Percentiles rank a stretch among this genome's conserved stretches.
Evolutionary conservation across 2,888 invertebrate species (phyloP).

Genomic region (Oligia strigilis): DNA sequence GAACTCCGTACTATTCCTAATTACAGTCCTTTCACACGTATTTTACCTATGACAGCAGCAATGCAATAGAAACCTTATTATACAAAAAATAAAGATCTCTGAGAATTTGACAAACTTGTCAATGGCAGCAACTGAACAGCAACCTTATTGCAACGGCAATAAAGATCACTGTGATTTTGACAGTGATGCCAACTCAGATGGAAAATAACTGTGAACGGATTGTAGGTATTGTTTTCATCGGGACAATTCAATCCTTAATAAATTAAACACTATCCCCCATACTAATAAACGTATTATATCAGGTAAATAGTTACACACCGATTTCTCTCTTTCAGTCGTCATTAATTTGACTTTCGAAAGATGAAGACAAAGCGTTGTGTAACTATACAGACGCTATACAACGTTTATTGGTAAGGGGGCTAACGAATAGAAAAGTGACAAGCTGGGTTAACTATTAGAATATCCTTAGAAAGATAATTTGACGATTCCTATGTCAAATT

Average conservation of each 20-base stretch:
- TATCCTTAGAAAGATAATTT: background rate
- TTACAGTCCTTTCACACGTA: background rate
- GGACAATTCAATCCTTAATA: background rate
- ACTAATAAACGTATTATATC: too few species aligned
- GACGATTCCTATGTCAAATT: conserved; percentile 12
- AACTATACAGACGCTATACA: too few species aligned
- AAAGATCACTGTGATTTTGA: background rate
- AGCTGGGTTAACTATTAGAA: background rate
- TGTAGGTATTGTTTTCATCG: background rate
- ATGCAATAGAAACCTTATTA: background rate
- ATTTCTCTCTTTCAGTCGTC: too few species aligned
- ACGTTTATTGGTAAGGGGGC: too few species aligned
- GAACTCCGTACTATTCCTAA: background rate
- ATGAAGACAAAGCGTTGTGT: too few species aligned
- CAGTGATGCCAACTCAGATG: background rate
- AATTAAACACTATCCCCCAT: background rate
- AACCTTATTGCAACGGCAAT: background rate
- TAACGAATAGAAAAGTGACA: background rate
- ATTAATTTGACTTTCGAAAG: too few species aligned
- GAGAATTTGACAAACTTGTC: background rate
- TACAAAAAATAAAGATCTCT: background rate
- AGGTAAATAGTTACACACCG: too few species aligned
- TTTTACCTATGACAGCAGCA: background rate
- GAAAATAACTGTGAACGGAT: background rate
- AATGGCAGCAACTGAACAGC: background rate